Percentiles rank a stretch among this genome's conserved stretches.
Evolutionary conservation across 2,113 vertebrate species (phyloP).

Genomic region (Cervus canadensis): DNA sequence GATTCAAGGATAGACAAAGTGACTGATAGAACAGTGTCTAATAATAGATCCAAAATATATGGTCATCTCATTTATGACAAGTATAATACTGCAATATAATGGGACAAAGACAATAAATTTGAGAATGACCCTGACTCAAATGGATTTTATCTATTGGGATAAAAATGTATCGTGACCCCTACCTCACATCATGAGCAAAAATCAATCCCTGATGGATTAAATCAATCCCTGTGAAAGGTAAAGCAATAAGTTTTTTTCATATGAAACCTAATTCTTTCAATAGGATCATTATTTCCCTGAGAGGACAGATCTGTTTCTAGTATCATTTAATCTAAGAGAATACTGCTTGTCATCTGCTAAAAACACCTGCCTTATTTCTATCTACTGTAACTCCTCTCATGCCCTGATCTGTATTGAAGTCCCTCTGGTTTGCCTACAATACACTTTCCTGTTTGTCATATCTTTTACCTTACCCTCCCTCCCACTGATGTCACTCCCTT

Average conservation of each 20-base stretch:
- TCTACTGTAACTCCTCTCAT: not conserved
- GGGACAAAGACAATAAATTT: not conserved
- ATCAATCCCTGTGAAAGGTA: not conserved
- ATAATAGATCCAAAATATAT: not conserved
- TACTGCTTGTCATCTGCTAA: not conserved
- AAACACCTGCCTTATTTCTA: not conserved
- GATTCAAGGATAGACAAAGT: not conserved
- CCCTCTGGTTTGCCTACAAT: not conserved
- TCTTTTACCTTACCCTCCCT: not conserved
- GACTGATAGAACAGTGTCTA: not conserved
- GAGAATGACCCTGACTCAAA: not conserved
- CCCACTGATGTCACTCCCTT: not conserved
- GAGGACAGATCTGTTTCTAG: not conserved
- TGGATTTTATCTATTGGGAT: not conserved
- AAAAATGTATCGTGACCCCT: not conserved
- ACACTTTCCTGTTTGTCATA: not conserved
- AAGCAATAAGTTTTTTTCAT: slow-evolving; percentile 8
- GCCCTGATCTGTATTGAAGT: not conserved
- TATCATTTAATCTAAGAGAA: not conserved
- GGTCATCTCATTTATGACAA: not conserved
- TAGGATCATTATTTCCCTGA: slow-evolving; percentile 7
- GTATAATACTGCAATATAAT: not conserved
- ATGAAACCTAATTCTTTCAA: not conserved
- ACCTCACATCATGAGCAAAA: not conserved
- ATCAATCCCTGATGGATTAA: not conserved